phyloP scores from a whole-genome alignment of 2,113 vertebrate species.

The Eubucco bourcierii region DNA sequence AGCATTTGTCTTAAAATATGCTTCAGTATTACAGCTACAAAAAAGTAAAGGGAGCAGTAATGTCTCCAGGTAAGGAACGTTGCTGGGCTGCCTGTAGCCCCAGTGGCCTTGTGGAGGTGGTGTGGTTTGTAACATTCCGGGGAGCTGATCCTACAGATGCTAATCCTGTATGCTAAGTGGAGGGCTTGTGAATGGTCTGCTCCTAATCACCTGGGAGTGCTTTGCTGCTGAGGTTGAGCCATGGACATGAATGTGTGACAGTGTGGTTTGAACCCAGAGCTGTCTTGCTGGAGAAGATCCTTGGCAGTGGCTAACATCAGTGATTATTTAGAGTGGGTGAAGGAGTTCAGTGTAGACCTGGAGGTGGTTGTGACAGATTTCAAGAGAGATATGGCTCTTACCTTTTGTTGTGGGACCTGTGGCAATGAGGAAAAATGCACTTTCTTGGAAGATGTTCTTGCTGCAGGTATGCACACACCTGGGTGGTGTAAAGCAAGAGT shows the following conservation, averaged over 20 bases:
- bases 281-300: too few relatives aligned
- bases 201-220: background rate
- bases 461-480: background rate
- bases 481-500: background rate
- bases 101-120: background rate
- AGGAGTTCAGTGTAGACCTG: background rate
- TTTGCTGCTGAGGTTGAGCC: background rate
- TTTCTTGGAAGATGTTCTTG: background rate
- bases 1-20: conserved; percentile 70
- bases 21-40: conserved; percentile 22
- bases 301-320: too few relatives aligned
- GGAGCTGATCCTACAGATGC: background rate
- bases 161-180: rapidly evolving
- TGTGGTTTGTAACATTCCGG: background rate
- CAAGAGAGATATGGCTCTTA: background rate
- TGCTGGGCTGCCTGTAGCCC: background rate
- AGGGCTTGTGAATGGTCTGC: background rate
- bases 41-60: background rate
- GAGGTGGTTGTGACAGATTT: background rate
- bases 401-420: background rate
- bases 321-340: background rate
- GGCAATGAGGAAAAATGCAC: background rate
- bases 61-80: conserved; percentile 48
- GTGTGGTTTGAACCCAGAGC: background rate
- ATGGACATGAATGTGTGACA: background rate